Evolutionary conservation across 2,888 invertebrate genomes (phyloP).

Genomic region (Tethea ocularis): DNA sequence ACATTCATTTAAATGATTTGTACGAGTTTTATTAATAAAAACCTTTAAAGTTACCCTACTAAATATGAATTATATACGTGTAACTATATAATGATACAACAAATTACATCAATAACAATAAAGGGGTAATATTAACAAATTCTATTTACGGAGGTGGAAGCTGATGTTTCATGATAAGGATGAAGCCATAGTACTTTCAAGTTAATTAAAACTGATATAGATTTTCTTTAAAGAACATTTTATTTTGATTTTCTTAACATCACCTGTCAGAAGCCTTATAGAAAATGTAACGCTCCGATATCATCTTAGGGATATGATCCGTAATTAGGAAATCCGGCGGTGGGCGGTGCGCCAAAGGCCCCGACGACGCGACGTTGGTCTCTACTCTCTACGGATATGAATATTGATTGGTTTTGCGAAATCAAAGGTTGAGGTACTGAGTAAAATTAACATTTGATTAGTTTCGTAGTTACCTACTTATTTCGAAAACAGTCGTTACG

Average conservation of each 20-base stretch:
- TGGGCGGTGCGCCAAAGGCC: neutral
- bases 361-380: neutral
- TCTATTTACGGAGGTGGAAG: neutral
- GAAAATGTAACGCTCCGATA: neutral
- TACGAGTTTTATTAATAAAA: no score
- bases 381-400: slow-evolving; percentile 2
- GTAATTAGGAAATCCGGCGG: slow-evolving; percentile 4
- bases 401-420: neutral
- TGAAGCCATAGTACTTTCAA: neutral
- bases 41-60: no score
- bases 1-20: no score
- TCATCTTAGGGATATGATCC: neutral
- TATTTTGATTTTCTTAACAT: no score
- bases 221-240: no score
- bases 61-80: no score
- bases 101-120: neutral
- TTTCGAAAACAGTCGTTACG: neutral
- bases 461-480: neutral
- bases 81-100: no score
- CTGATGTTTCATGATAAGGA: neutral
- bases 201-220: neutral
- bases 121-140: neutral
- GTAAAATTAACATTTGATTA: neutral
- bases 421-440: neutral
- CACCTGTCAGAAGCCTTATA: no score